Evolutionary conservation across 2,888 invertebrate species (phyloP), one percentile per base, ranked within the genome.

Genomic region (Himalopsyche tibetana): DNA sequence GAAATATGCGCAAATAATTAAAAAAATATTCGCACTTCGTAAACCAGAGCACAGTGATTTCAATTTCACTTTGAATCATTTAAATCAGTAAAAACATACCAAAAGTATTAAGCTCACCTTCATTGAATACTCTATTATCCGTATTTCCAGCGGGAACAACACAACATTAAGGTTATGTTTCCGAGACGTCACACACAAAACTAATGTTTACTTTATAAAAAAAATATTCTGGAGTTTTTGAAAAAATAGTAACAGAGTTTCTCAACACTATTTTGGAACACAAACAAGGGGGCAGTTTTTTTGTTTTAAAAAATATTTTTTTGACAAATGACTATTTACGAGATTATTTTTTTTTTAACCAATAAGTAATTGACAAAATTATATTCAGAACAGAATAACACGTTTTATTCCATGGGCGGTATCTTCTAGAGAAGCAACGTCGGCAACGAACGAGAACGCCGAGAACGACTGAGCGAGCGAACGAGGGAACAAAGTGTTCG

Each of bases 401-500:
- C 36, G 74, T 74, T 74, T 74, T 74, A 74, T 36, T 74, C 19
- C 74, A 36, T 36, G 19, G 74, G 36, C 63, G 28, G 36, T 36
- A 36, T 74, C 15, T 15, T 15, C 38, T 38, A 36, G 11, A 11
- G 15, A 28, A 36, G 74, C 74, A 74, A 63, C 79, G 56, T 63
- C 82, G 82, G 69, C 56, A 83, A 45, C 36, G 74, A 38, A 79
- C 84, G 56, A 74, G 74, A 36, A 74, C 36, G 74, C 74, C 74
- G 74, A 74, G 82, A 38, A 82, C 84, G 38, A 69, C 83, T 83
- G 80, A 51, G 74, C 79, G 19, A 51, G 51, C 56, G 82, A 80
- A 74, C 83, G 42, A 40, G 84, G 84, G 85, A 86, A 88, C 88
- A 88, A 88, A 86, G 86, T 88, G 86, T 81, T 82, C 82, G 86